phyloP scores from a whole-genome alignment of 2,113 vertebrate species.

The Rhinichthys klamathensis region DNA sequence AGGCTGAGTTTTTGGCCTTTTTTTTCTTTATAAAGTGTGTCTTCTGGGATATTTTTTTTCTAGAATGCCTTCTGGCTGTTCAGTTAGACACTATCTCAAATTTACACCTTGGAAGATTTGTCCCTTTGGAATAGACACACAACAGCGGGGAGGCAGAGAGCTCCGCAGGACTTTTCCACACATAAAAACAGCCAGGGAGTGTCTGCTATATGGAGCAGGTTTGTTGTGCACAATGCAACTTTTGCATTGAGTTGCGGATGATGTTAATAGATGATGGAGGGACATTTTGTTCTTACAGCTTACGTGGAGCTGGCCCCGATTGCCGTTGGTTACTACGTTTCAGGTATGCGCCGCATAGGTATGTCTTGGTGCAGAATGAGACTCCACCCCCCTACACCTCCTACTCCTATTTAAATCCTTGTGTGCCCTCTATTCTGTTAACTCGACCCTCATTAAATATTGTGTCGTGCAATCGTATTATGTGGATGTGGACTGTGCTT shows the following conservation, averaged over 20 bases:
- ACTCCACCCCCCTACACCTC: conserved; percentile 12
- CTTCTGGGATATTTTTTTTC: conserved; percentile 24
- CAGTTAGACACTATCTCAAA: conserved; percentile 46
- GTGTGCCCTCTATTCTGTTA: conserved; percentile 1
- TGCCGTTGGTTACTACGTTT: conserved; percentile 54
- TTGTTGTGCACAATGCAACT: conserved; percentile 10
- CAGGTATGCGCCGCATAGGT: conserved; percentile 53
- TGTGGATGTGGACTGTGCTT: background rate
- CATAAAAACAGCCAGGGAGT: conserved; percentile 23
- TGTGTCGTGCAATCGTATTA: conserved; percentile 14
- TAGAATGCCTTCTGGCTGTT: conserved; percentile 44
- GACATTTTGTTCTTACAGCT: conserved; percentile 53
- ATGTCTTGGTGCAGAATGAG: conserved; percentile 7
- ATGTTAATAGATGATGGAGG: conserved; percentile 23
- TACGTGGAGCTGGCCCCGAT: conserved; percentile 58
- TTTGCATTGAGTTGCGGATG: conserved; percentile 16
- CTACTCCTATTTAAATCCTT: conserved; percentile 1
- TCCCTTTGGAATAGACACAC: conserved; percentile 41
- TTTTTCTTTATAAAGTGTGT: conserved; percentile 3
- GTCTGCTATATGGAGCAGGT: background rate
- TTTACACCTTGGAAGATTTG: conserved; percentile 53
- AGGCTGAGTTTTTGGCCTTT: conserved; percentile 7
- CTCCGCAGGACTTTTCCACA: conserved; percentile 23
- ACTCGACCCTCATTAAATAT: background rate
- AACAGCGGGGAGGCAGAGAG: conserved; percentile 30